phyloP scores from a whole-genome alignment of 2,113 vertebrate genomes.

The Myocastor coypus region DNA sequence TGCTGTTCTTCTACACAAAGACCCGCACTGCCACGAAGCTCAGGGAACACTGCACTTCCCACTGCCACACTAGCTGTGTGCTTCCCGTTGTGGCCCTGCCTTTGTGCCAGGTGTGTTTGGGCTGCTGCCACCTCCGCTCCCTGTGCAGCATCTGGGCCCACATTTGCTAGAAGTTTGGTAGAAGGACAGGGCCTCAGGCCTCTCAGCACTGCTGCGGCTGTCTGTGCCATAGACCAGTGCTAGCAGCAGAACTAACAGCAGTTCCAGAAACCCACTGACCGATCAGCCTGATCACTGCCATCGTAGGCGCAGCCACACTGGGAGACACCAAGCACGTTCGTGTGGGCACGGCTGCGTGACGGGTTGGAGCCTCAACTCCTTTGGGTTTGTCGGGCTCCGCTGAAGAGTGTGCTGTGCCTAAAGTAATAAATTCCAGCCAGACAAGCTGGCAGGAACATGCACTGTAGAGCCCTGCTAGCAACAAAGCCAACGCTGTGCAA shows the following conservation, averaged over 20 bases:
- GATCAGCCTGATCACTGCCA: not conserved
- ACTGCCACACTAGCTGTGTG: rapidly evolving
- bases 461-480: not conserved
- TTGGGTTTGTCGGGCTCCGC: not conserved
- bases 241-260: not conserved
- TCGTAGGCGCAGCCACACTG: not conserved
- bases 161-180: not conserved
- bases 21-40: no score
- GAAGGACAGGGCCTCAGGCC: not conserved
- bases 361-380: not conserved
- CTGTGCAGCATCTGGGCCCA: not conserved
- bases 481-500: not conserved
- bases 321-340: not conserved
- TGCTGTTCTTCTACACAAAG: not conserved
- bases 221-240: not conserved
- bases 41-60: no score
- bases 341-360: not conserved
- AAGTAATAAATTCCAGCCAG: not conserved
- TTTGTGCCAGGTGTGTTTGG: not conserved
- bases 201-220: not conserved
- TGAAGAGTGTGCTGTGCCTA: not conserved
- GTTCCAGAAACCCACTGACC: not conserved
- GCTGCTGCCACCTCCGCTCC: not conserved
- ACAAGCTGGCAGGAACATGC: not conserved
- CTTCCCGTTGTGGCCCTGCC: not conserved